Evolutionary conservation across 2,888 invertebrate species (phyloP).

Genomic region (Calliopum simillimum): DNA sequence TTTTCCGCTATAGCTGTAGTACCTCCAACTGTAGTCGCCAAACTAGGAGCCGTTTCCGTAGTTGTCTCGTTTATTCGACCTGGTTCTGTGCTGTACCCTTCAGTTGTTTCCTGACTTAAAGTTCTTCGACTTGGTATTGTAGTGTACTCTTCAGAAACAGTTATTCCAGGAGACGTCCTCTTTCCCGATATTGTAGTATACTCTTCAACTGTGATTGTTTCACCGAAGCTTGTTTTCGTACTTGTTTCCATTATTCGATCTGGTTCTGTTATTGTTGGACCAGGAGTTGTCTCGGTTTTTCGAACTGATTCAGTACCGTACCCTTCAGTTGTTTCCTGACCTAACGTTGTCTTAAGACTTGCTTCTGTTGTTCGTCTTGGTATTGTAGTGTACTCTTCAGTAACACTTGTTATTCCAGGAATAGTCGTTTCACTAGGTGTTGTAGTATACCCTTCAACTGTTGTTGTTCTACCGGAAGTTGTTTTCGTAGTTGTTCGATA

Average conservation of each 20-base stretch:
- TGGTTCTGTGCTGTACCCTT: background rate
- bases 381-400: slow-evolving; percentile 1
- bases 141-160: background rate
- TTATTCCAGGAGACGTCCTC: background rate
- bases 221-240: background rate
- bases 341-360: background rate
- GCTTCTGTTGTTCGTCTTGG: too few relatives aligned
- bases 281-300: slow-evolving; percentile 36
- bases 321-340: slow-evolving; percentile 17
- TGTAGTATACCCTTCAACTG: background rate
- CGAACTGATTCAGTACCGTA: slow-evolving; percentile 33
- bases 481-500: background rate
- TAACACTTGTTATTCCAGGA: background rate
- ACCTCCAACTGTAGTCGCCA: background rate
- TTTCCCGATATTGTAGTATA: background rate
- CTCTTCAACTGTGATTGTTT: background rate
- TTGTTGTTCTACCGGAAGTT: background rate
- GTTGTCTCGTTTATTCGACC: slow-evolving; percentile 14
- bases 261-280: slow-evolving; percentile 28
- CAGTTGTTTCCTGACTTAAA: background rate
- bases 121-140: background rate
- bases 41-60: slow-evolving; percentile 24
- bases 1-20: too few relatives aligned
- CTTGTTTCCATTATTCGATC: background rate
- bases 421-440: slow-evolving; percentile 12